phyloP scores from a whole-genome alignment of 2,888 invertebrate species.

The Limnephilus rhombicus region DNA sequence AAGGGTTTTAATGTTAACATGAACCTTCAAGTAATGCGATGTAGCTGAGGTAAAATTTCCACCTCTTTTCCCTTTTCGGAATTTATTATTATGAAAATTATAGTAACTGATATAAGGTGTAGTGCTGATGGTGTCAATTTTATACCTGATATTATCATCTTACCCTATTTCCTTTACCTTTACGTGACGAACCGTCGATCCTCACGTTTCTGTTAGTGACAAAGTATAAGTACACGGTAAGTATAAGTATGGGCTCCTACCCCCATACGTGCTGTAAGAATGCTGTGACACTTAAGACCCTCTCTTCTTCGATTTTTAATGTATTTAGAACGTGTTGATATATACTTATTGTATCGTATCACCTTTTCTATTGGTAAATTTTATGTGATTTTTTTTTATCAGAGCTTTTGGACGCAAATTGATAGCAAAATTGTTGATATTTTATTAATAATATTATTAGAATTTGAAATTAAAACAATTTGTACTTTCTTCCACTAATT shows the following conservation, averaged over 20 bases:
- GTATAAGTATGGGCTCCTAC: neutral
- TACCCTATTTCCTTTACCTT: constrained; percentile 7
- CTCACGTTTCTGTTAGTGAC: constrained; percentile 20
- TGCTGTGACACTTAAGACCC: neutral
- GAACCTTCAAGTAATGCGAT: neutral
- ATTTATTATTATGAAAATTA: neutral
- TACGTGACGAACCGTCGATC: neutral
- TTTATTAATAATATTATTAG: neutral
- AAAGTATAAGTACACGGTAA: neutral
- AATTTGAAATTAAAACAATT: too few relatives aligned
- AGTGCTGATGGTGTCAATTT: neutral
- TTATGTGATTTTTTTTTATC: too few relatives aligned
- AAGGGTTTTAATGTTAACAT: neutral
- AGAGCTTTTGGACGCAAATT: neutral
- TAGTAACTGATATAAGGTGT: neutral
- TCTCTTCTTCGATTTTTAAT: neutral
- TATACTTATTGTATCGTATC: neutral
- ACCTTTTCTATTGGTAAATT: too few relatives aligned
- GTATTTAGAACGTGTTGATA: neutral
- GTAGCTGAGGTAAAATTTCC: neutral
- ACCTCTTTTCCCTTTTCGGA: neutral
- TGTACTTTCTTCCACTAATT: too few relatives aligned
- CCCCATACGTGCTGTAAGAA: neutral
- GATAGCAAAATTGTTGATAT: neutral
- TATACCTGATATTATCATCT: neutral